Evolutionary conservation across 1,140 invertebrate genomes (phyloP).

Genomic region (Apis florea): DNA sequence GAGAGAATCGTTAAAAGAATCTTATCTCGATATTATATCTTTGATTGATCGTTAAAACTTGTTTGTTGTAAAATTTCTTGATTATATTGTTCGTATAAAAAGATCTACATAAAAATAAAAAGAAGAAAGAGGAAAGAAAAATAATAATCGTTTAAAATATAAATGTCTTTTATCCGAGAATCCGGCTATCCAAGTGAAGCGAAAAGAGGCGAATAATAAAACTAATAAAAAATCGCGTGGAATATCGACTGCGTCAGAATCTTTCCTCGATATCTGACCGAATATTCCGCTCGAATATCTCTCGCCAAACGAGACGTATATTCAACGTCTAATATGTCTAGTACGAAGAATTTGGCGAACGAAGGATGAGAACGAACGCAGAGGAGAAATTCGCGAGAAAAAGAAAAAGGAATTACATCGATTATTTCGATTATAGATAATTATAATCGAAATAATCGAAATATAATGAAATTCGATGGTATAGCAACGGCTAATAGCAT

Average conservation of each 20-base stretch:
- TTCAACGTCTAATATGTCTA: constrained; percentile 11
- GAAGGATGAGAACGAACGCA: constrained; percentile 55
- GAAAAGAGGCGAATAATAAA: background rate
- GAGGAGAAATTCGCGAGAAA: constrained; percentile 51
- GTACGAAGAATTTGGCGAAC: constrained; percentile 46
- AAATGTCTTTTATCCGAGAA: background rate
- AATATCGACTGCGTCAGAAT: constrained; percentile 1
- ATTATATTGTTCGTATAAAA: too few species aligned
- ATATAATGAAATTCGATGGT: background rate
- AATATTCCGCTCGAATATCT: constrained; percentile 12
- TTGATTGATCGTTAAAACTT: too few species aligned
- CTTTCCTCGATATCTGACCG: constrained; percentile 22
- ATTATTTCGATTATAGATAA: background rate
- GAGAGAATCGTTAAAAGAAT: background rate
- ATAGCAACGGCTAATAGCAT: background rate
- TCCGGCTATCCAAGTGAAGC: background rate
- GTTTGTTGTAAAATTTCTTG: too few species aligned
- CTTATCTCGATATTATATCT: too few species aligned
- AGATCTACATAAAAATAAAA: too few species aligned
- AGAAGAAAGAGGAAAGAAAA: background rate
- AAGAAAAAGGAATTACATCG: background rate
- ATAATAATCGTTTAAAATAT: background rate
- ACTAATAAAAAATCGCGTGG: background rate
- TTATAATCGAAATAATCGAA: background rate
- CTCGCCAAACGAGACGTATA: background rate